phyloP scores from a whole-genome alignment of 2,113 vertebrate genomes.

The Phodopus roborovskii region DNA sequence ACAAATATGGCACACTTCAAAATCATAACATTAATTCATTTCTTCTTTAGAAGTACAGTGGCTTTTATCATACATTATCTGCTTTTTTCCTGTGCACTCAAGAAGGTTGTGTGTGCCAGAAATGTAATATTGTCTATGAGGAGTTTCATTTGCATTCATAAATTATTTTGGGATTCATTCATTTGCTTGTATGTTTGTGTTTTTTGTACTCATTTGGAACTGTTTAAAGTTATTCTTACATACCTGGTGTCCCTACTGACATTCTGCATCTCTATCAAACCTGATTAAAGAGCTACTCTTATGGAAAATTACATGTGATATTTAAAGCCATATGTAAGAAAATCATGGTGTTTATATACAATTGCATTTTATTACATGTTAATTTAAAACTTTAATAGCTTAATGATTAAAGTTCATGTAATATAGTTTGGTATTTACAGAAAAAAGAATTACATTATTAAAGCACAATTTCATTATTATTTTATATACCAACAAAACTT shows the following conservation, averaged over 20 bases:
- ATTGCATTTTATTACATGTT: neutral
- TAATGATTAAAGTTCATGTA: neutral
- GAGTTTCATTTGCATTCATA: neutral
- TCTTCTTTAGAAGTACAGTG: neutral
- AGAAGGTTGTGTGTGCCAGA: neutral
- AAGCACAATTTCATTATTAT: neutral
- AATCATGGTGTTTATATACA: neutral
- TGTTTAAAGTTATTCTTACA: neutral
- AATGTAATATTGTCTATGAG: neutral
- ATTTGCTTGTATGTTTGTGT: neutral
- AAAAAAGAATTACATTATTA: neutral
- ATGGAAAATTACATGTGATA: neutral
- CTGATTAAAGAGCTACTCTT: neutral
- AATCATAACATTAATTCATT: neutral
- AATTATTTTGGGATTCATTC: neutral
- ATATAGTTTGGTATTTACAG: neutral
- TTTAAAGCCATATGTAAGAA: conserved; percentile 6
- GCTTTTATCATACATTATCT: neutral
- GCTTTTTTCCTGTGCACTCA: neutral
- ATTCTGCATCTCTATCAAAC: neutral
- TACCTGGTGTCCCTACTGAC: neutral
- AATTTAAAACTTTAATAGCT: neutral
- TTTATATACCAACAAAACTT: neutral
- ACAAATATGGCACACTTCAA: neutral
- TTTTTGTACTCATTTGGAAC: neutral